Base-by-base conservation (phyloP, 1,140 invertebrate species). In the Drosophila sp. region DNA sequence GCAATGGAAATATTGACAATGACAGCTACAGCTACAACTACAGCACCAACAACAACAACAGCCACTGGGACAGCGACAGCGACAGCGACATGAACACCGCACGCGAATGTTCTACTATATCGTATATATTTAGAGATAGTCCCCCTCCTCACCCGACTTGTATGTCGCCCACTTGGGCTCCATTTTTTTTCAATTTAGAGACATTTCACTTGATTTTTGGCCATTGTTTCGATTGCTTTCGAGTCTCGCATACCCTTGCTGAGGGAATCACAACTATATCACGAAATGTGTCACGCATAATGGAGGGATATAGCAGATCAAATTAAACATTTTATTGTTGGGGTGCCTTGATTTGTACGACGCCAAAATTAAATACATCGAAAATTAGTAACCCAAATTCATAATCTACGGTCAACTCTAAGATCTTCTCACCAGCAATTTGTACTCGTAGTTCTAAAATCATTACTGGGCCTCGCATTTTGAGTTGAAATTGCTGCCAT, bases 1-100 rank as follows among this genome's bases (percentile, higher is more conserved):
- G 72, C 63, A 84, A 80, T 84, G 51, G 76, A 84, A 84, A 77
- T 67, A 81, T 80, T 75, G 81, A 80, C 81, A 86, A 78, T 80
- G 81, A 84, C 77, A 64, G 64, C 57, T 14, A 16, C 45, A 56
- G 25, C 64, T 58, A 32, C 43, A 56, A 18, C 61, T 56, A 50
- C 62, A 32, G 11, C 38, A 29, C 41, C 56, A 5, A 13, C 40
- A 34, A 32, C 56, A 5, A 8, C 25, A 16, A 34, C 56, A 4
- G 25, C 7, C 6, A 34, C 41, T 5, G 34, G 21, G 13, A 69
- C 46, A 29, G 18, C 45, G 11, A 40, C 40, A 53, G 16, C 56
- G 48, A 57, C 64, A 41, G 38, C 32, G n/a, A 48, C 32, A 57
- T 66, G 53, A 66, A 58, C 56, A 50, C n/a, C 16, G 34, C 57